A percentile compares a stretch with the other conserved stretches of the same genome.
Evolutionary conservation across 2,797 vertebrate species (phyloP).

Genomic region (Molossus alvarezi): DNA sequence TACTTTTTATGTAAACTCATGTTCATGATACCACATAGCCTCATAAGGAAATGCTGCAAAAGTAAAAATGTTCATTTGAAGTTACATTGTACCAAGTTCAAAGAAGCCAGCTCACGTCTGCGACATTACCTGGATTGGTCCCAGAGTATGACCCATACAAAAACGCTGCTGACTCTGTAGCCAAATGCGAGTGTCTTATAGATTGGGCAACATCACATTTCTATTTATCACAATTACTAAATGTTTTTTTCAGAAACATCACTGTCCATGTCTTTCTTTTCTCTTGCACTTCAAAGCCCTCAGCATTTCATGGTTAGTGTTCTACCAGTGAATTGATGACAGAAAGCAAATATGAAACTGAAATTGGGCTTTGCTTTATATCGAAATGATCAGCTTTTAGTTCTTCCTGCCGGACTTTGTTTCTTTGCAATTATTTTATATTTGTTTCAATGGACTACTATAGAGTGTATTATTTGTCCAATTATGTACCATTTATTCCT

Average conservation of each 20-base stretch:
- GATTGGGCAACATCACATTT: background rate
- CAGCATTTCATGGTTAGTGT: background rate
- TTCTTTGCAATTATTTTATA: background rate
- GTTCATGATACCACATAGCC: background rate
- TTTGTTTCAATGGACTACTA: background rate
- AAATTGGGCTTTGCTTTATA: background rate
- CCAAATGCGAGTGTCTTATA: background rate
- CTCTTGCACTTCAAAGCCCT: background rate
- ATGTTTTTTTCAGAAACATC: background rate
- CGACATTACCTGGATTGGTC: background rate
- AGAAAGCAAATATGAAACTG: background rate
- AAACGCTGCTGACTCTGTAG: background rate
- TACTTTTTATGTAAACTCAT: constrained; percentile 5
- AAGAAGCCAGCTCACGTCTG: rapidly evolving
- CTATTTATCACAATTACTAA: background rate
- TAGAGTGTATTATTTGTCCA: background rate
- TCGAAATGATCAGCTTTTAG: background rate
- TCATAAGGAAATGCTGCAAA: background rate
- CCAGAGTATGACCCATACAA: rapidly evolving
- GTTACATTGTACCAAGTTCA: background rate
- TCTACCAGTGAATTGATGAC: background rate
- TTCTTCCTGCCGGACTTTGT: background rate
- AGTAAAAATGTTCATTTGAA: background rate
- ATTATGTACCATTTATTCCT: background rate
- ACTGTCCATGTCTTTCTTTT: background rate